These are phyloP conservation scores for Collichthys lucidus DNA, from an alignment of 2,113 vertebrate genomes.

Conservation along the genomic window DNA sequence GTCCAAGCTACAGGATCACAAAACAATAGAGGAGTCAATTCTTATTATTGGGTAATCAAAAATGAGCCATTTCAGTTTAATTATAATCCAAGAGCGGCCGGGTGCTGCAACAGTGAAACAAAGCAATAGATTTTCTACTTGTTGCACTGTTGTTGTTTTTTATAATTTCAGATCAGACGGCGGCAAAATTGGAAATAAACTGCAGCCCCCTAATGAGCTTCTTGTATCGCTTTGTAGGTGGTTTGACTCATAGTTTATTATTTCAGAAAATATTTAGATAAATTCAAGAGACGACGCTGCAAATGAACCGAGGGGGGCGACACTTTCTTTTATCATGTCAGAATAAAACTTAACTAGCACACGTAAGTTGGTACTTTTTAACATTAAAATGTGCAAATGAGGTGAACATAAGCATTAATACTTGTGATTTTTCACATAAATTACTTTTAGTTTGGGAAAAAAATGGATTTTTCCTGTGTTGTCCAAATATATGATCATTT, in stretches of 20 bases:
- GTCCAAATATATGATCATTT: neutral
- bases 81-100: slow-evolving; percentile 21
- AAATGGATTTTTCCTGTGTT: neutral
- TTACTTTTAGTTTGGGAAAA: neutral
- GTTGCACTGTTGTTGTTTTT: slow-evolving; percentile 7
- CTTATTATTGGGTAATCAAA: slow-evolving; percentile 62
- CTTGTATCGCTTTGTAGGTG: slow-evolving; percentile 13
- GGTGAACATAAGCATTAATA: neutral
- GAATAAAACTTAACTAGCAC: neutral
- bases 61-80: slow-evolving; percentile 44
- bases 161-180: slow-evolving; percentile 21
- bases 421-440: neutral
- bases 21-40: slow-evolving; percentile 72
- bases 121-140: slow-evolving; percentile 17
- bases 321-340: slow-evolving; percentile 31
- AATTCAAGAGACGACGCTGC: neutral
- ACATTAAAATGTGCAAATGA: slow-evolving; percentile 14
- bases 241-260: slow-evolving; percentile 7
- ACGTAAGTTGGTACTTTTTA: neutral
- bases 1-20: slow-evolving; percentile 94
- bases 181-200: slow-evolving; percentile 7
- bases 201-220: slow-evolving; percentile 1
- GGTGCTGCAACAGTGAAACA: slow-evolving; percentile 16
- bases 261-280: slow-evolving; percentile 12
- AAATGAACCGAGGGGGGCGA: slow-evolving; percentile 29